Evolutionary conservation across 2,888 invertebrate genomes (phyloP).

Genomic region (Drosophila rubida): DNA sequence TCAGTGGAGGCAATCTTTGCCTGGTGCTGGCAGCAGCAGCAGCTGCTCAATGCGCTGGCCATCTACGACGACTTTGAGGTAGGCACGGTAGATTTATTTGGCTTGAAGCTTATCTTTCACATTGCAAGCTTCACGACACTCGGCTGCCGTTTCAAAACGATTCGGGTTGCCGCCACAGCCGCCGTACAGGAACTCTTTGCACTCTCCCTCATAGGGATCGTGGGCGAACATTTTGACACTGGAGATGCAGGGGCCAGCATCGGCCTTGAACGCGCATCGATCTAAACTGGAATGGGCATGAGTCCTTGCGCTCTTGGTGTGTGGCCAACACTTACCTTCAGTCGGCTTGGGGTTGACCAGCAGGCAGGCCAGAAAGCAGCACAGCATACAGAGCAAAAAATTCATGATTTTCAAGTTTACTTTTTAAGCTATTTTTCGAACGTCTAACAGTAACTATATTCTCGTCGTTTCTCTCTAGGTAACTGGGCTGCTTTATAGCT

Average conservation of each 20-base stretch:
- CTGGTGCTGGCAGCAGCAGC: slow-evolving; percentile 58
- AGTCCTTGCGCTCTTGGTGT: neutral
- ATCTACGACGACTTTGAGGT: slow-evolving; percentile 67
- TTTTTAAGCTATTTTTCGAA: neutral
- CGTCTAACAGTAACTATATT: neutral
- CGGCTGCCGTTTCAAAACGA: slow-evolving; percentile 30
- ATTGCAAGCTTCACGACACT: slow-evolving; percentile 26
- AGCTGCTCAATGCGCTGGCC: slow-evolving; percentile 67
- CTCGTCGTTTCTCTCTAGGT: slow-evolving; percentile 37
- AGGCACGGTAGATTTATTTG: neutral
- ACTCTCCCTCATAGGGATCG: slow-evolving; percentile 21
- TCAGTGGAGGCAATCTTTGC: slow-evolving; percentile 38
- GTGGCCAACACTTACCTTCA: slow-evolving; percentile 5
- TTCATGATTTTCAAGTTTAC: neutral
- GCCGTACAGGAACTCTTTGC: slow-evolving; percentile 36
- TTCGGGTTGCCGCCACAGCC: slow-evolving; percentile 61
- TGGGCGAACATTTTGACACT: slow-evolving; percentile 30
- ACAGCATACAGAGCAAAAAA: neutral
- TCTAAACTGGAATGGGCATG: slow-evolving; percentile 14
- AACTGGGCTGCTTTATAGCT: slow-evolving; percentile 59
- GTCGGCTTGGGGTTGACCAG: neutral
- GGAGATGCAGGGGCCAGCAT: slow-evolving; percentile 36
- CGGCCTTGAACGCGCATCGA: slow-evolving; percentile 22
- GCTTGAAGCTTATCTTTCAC: slow-evolving; percentile 11
- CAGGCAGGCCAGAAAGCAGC: neutral